Percentiles rank a stretch among this genome's conserved stretches.
Conservation (phyloP, 2,888 invertebrate species). For the Uropetala carovei region DNA sequence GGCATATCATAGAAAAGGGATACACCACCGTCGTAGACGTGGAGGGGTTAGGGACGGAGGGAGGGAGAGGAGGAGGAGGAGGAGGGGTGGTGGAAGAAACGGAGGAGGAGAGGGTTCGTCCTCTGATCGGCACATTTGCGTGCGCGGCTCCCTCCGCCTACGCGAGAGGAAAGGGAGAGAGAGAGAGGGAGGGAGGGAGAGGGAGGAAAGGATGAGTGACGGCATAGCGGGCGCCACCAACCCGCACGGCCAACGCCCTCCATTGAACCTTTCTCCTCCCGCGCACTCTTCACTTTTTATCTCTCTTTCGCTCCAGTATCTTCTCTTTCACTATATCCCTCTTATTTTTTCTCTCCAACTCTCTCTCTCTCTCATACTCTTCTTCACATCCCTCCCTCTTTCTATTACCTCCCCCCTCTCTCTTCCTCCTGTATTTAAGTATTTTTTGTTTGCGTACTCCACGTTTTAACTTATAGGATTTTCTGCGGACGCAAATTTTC, state of each 20-base stretch:
- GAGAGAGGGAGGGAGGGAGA: background rate
- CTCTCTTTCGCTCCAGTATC: background rate
- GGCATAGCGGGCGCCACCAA: background rate
- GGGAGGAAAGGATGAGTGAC: background rate
- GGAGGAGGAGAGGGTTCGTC: background rate
- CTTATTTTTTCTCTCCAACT: background rate
- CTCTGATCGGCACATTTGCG: background rate
- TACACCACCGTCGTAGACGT: too few species aligned
- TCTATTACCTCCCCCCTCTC: background rate
- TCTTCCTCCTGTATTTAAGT: background rate
- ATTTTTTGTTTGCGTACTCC: background rate
- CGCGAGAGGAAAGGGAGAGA: background rate
- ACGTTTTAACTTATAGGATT: background rate
- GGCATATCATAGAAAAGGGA: too few species aligned
- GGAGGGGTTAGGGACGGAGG: background rate
- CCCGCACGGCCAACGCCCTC: slow-evolving; percentile 25
- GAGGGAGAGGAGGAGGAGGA: background rate
- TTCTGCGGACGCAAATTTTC: background rate
- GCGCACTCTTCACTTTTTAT: background rate
- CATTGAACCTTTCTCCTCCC: background rate
- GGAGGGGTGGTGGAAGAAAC: background rate
- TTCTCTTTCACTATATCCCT: background rate
- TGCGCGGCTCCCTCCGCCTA: background rate
- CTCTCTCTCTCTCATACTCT: too few species aligned
- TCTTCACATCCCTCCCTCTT: too few species aligned